Percentiles rank a stretch among this genome's conserved stretches.
Conservation (phyloP, 2,113 vertebrate species). For the Serilophus lunatus region DNA sequence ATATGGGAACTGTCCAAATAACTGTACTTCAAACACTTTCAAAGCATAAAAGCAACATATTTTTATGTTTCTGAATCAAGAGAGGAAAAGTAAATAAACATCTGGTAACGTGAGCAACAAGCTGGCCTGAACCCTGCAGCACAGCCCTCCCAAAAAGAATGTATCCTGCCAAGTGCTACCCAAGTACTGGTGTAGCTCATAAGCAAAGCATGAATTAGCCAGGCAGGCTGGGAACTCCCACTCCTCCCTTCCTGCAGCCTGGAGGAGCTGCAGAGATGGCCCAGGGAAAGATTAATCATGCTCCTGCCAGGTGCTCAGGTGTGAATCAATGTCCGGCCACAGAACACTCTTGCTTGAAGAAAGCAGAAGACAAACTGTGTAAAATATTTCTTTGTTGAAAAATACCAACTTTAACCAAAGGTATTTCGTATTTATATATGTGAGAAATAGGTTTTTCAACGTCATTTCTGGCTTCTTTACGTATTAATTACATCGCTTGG, state of each 20-base stretch:
- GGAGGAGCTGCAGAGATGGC: rapidly evolving
- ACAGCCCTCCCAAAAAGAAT: too few relatives aligned
- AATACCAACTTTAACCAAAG: not conserved
- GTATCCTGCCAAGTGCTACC: not conserved
- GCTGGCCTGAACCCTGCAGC: not conserved
- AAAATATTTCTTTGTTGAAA: not conserved
- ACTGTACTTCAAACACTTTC: not conserved
- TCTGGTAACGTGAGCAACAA: not conserved
- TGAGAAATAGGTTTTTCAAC: not conserved
- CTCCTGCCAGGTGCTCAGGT: not conserved
- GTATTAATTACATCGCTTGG: not conserved
- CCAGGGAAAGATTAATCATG: not conserved
- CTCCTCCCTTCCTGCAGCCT: not conserved
- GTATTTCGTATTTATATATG: not conserved
- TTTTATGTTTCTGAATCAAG: not conserved
- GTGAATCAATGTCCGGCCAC: not conserved
- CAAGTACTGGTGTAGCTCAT: not conserved
- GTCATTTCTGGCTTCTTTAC: not conserved
- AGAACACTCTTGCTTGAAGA: not conserved
- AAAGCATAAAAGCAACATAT: not conserved
- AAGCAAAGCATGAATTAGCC: not conserved
- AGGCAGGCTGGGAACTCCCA: not conserved
- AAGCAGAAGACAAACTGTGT: not conserved
- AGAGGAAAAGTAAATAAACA: not conserved
- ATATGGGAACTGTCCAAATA: not conserved